These are phyloP conservation scores for Eulacestoma nigropectus DNA, from an alignment of 2,113 vertebrate genomes.

Conservation along the genomic window DNA sequence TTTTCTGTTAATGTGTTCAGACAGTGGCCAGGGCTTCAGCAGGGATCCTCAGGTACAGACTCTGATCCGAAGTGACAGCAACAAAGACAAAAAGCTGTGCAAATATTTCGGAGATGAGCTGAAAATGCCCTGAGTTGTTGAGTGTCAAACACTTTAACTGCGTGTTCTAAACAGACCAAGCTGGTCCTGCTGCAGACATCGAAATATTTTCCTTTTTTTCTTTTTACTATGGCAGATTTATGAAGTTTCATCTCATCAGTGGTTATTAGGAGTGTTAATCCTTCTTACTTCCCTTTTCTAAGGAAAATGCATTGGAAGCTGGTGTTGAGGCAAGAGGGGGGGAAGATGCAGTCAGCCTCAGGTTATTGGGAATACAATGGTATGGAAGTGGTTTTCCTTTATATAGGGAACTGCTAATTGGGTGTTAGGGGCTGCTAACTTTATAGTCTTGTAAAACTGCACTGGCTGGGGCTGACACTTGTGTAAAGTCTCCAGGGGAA, in stretches of 20 bases:
- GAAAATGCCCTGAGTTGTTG: not conserved
- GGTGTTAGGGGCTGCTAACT: constrained; percentile 62
- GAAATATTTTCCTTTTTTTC: not conserved
- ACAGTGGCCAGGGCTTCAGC: not conserved
- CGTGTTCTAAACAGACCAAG: not conserved
- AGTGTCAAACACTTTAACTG: not conserved
- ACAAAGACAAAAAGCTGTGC: not conserved
- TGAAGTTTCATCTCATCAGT: not conserved
- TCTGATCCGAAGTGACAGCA: not conserved
- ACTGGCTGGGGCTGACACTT: not conserved
- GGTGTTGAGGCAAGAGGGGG: not conserved
- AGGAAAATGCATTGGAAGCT: not conserved
- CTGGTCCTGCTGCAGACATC: not conserved
- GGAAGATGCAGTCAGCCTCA: not conserved
- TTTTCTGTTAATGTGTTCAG: not conserved
- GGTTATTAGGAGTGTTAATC: not conserved
- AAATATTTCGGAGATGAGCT: not conserved
- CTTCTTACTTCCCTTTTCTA: not conserved
- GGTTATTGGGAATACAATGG: constrained; percentile 21
- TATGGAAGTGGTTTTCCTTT: constrained; percentile 41
- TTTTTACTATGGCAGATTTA: not conserved
- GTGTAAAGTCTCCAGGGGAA: not conserved
- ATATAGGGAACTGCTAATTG: constrained; percentile 60
- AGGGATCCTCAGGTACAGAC: not conserved
- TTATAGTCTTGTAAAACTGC: constrained; percentile 66